Evolutionary conservation across 2,888 invertebrate genomes (phyloP).

Genomic region (Cryptocheilus praepositus): DNA sequence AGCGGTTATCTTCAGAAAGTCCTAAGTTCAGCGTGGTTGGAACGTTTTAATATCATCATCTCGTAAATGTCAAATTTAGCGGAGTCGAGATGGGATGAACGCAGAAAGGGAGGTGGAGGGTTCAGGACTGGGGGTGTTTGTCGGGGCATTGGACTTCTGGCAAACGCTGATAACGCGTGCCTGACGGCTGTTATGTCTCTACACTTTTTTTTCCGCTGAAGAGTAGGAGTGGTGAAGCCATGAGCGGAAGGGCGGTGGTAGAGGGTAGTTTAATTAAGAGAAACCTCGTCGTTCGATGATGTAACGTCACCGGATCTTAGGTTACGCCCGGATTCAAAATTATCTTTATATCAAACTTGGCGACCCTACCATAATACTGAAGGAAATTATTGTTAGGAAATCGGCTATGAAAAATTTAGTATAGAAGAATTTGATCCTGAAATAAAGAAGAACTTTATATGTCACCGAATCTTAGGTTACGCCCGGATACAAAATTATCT

Average conservation of each 20-base stretch:
- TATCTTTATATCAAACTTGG: slow-evolving; percentile 63
- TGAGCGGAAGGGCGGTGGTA: slow-evolving; percentile 27
- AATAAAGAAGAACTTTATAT: no score
- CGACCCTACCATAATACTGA: no score
- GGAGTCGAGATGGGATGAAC: no score
- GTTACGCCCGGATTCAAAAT: slow-evolving; percentile 42
- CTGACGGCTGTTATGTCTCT: slow-evolving; percentile 69
- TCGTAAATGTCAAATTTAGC: no score
- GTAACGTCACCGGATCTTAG: slow-evolving; percentile 55
- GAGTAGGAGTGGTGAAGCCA: slow-evolving; percentile 13
- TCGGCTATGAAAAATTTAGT: no score
- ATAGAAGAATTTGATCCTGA: no score
- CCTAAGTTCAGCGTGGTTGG: no score
- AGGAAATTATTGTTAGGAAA: no score
- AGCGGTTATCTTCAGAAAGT: no score
- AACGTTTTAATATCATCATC: no score
- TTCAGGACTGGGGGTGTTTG: slow-evolving; percentile 14
- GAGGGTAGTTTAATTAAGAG: slow-evolving; percentile 73
- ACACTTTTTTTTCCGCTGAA: slow-evolving; percentile 36
- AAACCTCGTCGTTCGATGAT: slow-evolving; percentile 63
- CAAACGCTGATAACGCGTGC: slow-evolving; percentile 71
- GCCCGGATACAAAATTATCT: no score
- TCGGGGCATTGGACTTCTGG: slow-evolving; percentile 59
- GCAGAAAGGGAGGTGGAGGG: not conserved
- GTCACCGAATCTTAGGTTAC: no score